A percentile compares a stretch with the other conserved stretches of the same genome.
Conservation (phyloP, 2,113 vertebrate genomes). For the Agelaius phoeniceus region DNA sequence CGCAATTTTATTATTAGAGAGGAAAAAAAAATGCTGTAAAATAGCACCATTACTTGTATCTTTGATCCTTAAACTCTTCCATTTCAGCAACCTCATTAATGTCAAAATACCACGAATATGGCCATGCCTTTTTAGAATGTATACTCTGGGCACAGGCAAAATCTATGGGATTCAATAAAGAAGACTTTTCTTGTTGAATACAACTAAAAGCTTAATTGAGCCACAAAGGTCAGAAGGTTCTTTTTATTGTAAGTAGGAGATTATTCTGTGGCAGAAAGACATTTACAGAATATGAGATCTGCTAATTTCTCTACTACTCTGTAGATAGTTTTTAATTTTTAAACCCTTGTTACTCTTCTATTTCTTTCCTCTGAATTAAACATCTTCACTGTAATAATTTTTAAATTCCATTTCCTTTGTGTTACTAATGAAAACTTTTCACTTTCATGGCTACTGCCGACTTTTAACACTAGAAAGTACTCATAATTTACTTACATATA, state of each 20-base stretch:
- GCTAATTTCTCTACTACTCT: background rate
- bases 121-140: constrained; percentile 18
- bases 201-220: constrained; percentile 51
- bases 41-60: constrained; percentile 46
- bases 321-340: constrained; percentile 2
- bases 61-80: constrained; percentile 60
- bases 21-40: constrained; percentile 58
- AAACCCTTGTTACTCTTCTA: background rate
- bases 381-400: background rate
- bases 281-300: constrained; percentile 5
- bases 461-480: background rate
- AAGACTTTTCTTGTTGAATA: constrained; percentile 29
- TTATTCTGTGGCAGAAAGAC: background rate
- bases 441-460: background rate
- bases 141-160: background rate
- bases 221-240: constrained; percentile 41
- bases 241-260: constrained; percentile 49
- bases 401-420: constrained; percentile 37
- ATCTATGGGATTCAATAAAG: constrained; percentile 28
- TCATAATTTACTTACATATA: constrained; percentile 40
- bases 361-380: constrained; percentile 12
- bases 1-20: constrained; percentile 71
- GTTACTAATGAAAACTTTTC: constrained; percentile 17
- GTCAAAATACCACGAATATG: constrained; percentile 52
- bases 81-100: constrained; percentile 65